phyloP scores from a whole-genome alignment of 2,888 invertebrate genomes.

The Anthophora plumipes region DNA sequence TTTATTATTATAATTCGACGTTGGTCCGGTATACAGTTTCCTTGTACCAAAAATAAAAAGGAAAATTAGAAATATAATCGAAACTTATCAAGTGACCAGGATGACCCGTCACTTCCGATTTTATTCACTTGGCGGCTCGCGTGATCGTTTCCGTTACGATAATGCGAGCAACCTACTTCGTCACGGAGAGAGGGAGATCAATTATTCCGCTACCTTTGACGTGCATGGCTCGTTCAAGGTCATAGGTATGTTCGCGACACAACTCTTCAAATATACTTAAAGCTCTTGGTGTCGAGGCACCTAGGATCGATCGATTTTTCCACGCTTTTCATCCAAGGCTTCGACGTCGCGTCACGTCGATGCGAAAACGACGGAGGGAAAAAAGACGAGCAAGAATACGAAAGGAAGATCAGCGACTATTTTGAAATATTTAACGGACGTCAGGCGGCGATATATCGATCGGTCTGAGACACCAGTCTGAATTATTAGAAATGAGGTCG shows the following conservation, averaged over 20 bases:
- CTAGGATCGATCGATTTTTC: conserved; percentile 34
- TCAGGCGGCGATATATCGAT: conserved; percentile 60
- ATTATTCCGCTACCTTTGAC: conserved; percentile 12
- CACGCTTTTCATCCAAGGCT: background rate
- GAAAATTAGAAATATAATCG: background rate
- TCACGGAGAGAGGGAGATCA: background rate
- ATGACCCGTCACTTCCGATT: background rate
- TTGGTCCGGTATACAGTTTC: too few species aligned
- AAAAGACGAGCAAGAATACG: conserved; percentile 4
- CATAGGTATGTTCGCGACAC: conserved; percentile 14
- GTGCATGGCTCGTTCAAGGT: conserved; percentile 18
- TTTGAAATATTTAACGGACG: conserved; percentile 60
- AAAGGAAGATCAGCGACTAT: conserved; percentile 44
- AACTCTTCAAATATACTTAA: background rate
- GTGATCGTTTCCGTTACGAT: conserved; percentile 17
- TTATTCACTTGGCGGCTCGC: conserved; percentile 5
- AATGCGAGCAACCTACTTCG: background rate
- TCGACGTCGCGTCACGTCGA: conserved; percentile 1
- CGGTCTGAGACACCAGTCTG: conserved; percentile 34
- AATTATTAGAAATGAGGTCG: conserved; percentile 48
- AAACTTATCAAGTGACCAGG: background rate
- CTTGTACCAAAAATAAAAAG: too few species aligned
- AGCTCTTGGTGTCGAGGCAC: background rate
- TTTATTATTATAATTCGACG: too few species aligned
- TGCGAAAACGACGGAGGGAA: background rate